Base-by-base conservation (phyloP, 2,113 vertebrate species). In the Noctilio leporinus region DNA sequence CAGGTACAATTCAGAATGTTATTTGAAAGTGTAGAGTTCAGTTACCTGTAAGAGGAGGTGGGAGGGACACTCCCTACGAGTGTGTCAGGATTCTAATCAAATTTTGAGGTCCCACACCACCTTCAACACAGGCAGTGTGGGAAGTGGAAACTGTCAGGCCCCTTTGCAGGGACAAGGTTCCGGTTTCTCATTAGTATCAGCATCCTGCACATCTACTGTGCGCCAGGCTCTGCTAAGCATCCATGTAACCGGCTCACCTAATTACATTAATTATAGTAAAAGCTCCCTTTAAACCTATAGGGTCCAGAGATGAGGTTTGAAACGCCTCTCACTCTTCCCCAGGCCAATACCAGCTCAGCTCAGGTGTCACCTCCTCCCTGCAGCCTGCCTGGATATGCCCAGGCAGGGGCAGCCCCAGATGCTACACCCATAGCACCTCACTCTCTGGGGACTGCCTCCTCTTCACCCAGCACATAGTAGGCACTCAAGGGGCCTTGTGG, bases 31-130 rank as follows among this genome's bases (percentile, higher is more conserved):
- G 49, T 33, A 0, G 15, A 24, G 30, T 17, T 12, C 4, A 5
- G 24, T 38, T 33, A 20, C 22, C 47, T 91, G 43, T 17, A 30
- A n/a, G 20, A 10, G 11, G 30, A 3, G 26, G 45, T 2, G 30
- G 11, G 72, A 51, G 28, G 40, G 55, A 62, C 59, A 5, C 1
- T 24, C 3, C 1, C 7, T 3, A 5, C 0, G 20, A 19, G 16
- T 9, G 14, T 0, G 20, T 3, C 9, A 0, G 8, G 3, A 0
- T 6, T 1, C 3, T 0, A 5, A 57, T 12, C 15, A 38, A 1
- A 26, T 16, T 26, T 7, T 19, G 45, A 86, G 65, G 47, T 33
- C 20, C 35, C 9, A 3, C n/a, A 1, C 10, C 24, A 0, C 0
- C 35, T n/a, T 43, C 1, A 20, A 59, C 16, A 10, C 20, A 33